Evolutionary conservation across 2,113 vertebrate species (phyloP), one percentile per base, ranked within the genome.

Genomic region (Albula goreensis): DNA sequence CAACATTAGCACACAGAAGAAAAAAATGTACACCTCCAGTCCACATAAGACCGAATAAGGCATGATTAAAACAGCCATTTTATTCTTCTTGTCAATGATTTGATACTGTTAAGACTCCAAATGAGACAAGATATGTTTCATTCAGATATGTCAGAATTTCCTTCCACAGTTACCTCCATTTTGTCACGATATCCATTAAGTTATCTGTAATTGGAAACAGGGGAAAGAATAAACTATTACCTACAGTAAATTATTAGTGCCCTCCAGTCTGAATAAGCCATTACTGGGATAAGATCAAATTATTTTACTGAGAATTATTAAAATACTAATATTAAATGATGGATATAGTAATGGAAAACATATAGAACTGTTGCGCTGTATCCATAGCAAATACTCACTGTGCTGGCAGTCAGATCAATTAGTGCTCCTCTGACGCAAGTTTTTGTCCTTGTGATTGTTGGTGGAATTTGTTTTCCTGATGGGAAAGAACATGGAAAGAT

Each of bases 381-480:
- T 13, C 2, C 10, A 50, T 85, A 17, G 48, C 79, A 85, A 85
- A 86, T 87, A 87, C 87, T 91, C 80, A 87, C 85, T 80, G 83
- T 83, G 50, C 95, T 48, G 51, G 85, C 52, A 48, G 74, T 92
- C 91, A 89, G 89, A 90, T 94, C 93, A 99, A 95, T 99, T 99
- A 93, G 96, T 97, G 95, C 99, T 99, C 96, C 98, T 97, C 96
- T 99, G 98, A 90, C 98, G 97, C 94, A 99, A 95, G 94, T 97
- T 99, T 97, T 99, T 99, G 94, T 99, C 98, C 97, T 99, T 99
- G 93, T 99, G 98, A 95, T 99, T 99, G 96, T 99, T 99, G 93
- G 98, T 99, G 90, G 98, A 99, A 95, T 99, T 99, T 89, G 97
- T 99, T 97, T 99, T 99, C 96, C 98, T 99, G 91, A 31, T 78